Evolutionary conservation across 2,797 vertebrate genomes (phyloP), one percentile per base, ranked within the genome.

Genomic region (Nannoperca obscura): DNA sequence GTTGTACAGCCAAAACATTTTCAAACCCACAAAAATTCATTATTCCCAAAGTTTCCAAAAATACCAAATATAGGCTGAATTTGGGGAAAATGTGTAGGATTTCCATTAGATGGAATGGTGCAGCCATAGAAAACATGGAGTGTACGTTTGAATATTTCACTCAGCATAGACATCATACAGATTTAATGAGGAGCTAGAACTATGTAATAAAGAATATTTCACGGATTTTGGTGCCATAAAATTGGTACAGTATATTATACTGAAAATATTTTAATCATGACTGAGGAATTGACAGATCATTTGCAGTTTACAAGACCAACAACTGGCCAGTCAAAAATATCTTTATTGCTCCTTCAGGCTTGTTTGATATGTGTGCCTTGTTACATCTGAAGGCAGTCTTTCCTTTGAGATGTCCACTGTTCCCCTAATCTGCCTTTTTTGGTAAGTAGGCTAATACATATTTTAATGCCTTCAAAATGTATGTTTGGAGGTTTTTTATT

Each of bases 11-110:
- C 68, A 64, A 44, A 55, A 27, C 52, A 44, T 67, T 40, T 57
- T 68, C 30, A 58, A 71, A 49, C 14, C 66, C 13, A 66, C 44
- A 40, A n/a, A 68, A 58, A 42, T 58, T 53, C 61, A 67, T 62
- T 32, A 32, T 67, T 74, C 47, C 54, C 63, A 59, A n/a, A 66
- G 55, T 38, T 44, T 65, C 42, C 34, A 52, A 66, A 61, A 17
- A 13, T 47, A 6, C 32, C 11, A 65, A 36, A 24, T 57, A 27
- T 27, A 38, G 20, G 22, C 1, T 52, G 30, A 36, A 5, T 57
- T 7, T 70, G 42, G 0, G 19, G 34, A 12, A 64, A 40, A 13
- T 76, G 3, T 27, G 7, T 6, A 7, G 42, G 30, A 59, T 42
- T 42, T 66, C 3, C 30, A 54, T 11, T 20, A 15, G 11, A 11